A percentile compares a stretch with the other conserved stretches of the same genome.
Evolutionary conservation across 1,140 invertebrate genomes (phyloP).

Genomic region (Danaus plexippus): DNA sequence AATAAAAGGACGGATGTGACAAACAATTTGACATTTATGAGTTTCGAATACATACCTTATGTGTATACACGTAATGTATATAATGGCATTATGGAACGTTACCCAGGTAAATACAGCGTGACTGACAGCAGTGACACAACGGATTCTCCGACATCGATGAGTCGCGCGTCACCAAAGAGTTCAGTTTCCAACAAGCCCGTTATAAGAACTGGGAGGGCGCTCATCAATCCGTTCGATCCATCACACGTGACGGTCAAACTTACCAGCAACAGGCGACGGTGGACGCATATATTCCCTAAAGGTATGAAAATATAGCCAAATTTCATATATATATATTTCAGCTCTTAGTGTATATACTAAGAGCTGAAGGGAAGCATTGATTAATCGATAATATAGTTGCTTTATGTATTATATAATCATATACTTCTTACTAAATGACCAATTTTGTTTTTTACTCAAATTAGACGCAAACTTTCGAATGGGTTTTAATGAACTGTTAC

Average conservation of each 20-base stretch:
- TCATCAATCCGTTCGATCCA: slow-evolving; percentile 98
- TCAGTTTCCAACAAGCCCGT: slow-evolving; percentile 65
- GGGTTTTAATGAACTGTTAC: too few species aligned
- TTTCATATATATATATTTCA: too few species aligned
- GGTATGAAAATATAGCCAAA: slow-evolving; percentile 63
- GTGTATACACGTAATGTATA: too few species aligned
- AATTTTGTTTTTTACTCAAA: too few species aligned
- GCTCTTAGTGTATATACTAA: neutral
- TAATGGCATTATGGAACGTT: too few species aligned
- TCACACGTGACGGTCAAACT: slow-evolving; percentile 96
- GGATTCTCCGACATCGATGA: slow-evolving; percentile 38
- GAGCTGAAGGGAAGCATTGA: neutral
- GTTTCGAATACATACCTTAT: too few species aligned
- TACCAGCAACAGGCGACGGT: slow-evolving; percentile 95
- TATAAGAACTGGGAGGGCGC: slow-evolving; percentile 78
- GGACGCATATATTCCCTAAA: slow-evolving; percentile 97
- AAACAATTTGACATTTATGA: too few species aligned
- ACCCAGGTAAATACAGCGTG: slow-evolving; percentile 35
- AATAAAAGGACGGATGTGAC: too few species aligned
- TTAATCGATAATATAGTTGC: neutral
- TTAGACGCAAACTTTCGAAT: too few species aligned
- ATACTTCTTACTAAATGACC: too few species aligned
- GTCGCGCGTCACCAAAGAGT: slow-evolving; percentile 47
- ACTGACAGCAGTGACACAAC: slow-evolving; percentile 46
- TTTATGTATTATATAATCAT: too few species aligned